These are phyloP conservation scores for Drosophila helvetica DNA, from an alignment of 2,888 invertebrate genomes.

Conservation along the genomic window DNA sequence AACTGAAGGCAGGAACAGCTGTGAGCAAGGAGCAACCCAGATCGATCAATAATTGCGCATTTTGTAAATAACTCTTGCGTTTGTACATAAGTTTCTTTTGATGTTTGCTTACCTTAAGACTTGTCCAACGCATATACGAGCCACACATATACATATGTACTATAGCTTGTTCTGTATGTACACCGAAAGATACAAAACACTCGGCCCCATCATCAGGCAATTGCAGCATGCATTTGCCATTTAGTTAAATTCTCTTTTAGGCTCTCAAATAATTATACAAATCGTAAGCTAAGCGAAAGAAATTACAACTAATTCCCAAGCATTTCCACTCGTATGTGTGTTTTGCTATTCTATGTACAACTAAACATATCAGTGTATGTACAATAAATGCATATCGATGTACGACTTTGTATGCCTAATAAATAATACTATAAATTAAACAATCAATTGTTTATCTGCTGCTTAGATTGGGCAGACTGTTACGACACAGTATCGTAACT, in stretches of 20 bases:
- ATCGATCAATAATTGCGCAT: conserved; percentile 13
- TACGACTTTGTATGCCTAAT: conserved; percentile 41
- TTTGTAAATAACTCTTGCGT: conserved; percentile 64
- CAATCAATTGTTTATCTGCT: too few species aligned
- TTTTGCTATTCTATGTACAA: conserved; percentile 63
- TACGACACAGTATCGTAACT: too few species aligned
- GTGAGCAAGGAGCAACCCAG: conserved; percentile 1
- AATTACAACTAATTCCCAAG: conserved; percentile 54
- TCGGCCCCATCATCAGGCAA: conserved; percentile 13
- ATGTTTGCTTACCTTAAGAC: conserved; percentile 60
- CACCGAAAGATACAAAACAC: conserved; percentile 1
- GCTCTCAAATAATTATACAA: conserved; percentile 45
- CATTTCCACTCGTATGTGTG: conserved; percentile 57
- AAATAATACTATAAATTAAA: conserved; percentile 37
- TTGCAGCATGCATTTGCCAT: conserved; percentile 6
- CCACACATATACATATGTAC: not conserved
- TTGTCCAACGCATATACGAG: conserved; percentile 50
- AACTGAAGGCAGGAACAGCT: not conserved
- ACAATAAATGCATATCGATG: conserved; percentile 45
- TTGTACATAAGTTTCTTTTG: conserved; percentile 55
- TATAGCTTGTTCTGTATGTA: too few species aligned
- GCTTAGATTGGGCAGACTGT: too few species aligned
- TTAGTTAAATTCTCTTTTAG: conserved; percentile 48
- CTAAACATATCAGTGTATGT: conserved; percentile 55
- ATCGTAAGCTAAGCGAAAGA: conserved; percentile 54